Percentiles rank a stretch among this genome's conserved stretches.
Conservation (phyloP, 2,888 invertebrate genomes). For the Autographa pulchrina region DNA sequence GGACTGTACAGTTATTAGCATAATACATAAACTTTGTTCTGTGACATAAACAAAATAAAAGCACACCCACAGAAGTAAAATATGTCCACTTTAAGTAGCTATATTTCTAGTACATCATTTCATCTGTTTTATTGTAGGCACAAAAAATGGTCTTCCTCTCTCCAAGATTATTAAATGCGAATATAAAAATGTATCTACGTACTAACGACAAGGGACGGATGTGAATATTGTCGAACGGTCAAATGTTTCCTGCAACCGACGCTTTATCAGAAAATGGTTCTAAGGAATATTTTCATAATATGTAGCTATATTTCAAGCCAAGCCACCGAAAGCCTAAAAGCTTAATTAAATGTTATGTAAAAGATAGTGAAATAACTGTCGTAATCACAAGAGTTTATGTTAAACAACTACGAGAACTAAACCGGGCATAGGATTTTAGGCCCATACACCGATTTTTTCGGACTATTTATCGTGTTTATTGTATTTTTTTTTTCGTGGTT, state of each 20-base stretch:
- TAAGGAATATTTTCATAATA: neutral
- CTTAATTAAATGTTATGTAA: neutral
- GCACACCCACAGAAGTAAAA: too few relatives aligned
- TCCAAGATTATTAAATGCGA: neutral
- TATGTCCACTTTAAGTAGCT: too few relatives aligned
- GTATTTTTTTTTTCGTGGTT: too few relatives aligned
- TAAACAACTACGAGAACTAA: too few relatives aligned
- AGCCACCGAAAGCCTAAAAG: neutral
- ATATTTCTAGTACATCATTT: neutral
- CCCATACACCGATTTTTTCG: too few relatives aligned
- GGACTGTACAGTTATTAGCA: too few relatives aligned
- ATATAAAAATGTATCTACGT: slow-evolving; percentile 3
- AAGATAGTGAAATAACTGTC: neutral
- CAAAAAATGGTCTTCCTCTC: neutral
- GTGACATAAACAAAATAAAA: too few relatives aligned
- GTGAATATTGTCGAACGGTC: slow-evolving; percentile 6
- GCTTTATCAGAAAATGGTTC: slow-evolving; percentile 6
- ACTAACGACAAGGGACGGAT: slow-evolving; percentile 7
- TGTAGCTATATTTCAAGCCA: neutral
- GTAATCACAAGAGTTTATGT: too few relatives aligned
- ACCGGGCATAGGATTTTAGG: too few relatives aligned
- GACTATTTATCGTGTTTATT: too few relatives aligned
- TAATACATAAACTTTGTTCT: too few relatives aligned
- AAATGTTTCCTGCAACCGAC: neutral
- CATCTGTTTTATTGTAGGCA: neutral